Evolutionary conservation across 2,797 vertebrate species (phyloP).

Genomic region (Hypotaenidia okinawae): DNA sequence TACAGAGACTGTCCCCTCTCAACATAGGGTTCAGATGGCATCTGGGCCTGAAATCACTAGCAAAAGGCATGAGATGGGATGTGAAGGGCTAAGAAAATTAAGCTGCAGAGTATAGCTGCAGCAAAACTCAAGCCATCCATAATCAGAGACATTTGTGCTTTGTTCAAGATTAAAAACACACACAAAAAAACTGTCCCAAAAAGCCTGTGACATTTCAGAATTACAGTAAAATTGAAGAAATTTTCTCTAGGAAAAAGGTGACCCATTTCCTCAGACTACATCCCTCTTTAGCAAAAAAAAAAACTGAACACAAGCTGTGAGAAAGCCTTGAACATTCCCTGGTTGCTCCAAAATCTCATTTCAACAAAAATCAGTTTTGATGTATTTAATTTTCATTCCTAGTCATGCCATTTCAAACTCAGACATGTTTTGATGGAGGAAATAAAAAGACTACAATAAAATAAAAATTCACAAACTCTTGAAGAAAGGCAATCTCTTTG

Average conservation of each 20-base stretch:
- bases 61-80: not conserved
- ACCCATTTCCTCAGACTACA: constrained; percentile 64
- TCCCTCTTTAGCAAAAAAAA: constrained; percentile 35
- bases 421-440: constrained; percentile 64
- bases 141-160: constrained; percentile 20
- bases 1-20: not conserved
- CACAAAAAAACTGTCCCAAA: not conserved
- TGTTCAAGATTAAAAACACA: not conserved
- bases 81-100: constrained; percentile 2
- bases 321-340: constrained; percentile 58
- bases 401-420: constrained; percentile 66
- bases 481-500: constrained; percentile 37
- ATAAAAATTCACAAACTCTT: constrained; percentile 53
- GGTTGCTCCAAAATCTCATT: constrained; percentile 51
- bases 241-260: constrained; percentile 67
- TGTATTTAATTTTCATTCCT: constrained; percentile 71
- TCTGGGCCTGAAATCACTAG: not conserved
- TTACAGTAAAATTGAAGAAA: constrained; percentile 47
- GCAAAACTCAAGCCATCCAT: constrained; percentile 15
- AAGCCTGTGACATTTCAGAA: constrained; percentile 41
- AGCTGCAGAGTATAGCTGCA: not conserved
- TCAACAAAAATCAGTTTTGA: constrained; percentile 61
- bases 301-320: not conserved
- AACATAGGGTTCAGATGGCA: not conserved
- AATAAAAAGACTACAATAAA: constrained; percentile 61